Percentiles rank a stretch among this genome's conserved stretches.
Conservation (phyloP, 1,140 invertebrate species). For the Calycopis cecrops region DNA sequence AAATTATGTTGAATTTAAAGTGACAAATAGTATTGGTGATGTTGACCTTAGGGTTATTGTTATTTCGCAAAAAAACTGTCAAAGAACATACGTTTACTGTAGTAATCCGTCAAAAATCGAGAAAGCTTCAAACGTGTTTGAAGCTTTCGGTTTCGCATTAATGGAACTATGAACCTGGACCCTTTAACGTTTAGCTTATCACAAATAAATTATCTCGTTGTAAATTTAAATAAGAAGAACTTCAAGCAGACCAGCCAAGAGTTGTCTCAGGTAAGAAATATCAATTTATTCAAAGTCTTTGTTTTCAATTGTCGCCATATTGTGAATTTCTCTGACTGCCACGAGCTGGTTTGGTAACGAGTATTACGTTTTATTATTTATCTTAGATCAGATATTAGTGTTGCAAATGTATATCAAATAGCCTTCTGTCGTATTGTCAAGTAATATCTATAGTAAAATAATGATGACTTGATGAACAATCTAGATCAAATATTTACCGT, state of each 20-base stretch:
- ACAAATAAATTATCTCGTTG: constrained; percentile 97
- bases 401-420: constrained; percentile 16
- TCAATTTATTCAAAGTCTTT: constrained; percentile 45
- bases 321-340: constrained; percentile 44
- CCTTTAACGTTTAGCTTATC: constrained; percentile 97
- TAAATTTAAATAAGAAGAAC: constrained; percentile 96
- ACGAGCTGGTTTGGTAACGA: constrained; percentile 43
- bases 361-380: constrained; percentile 22
- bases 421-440: constrained; percentile 1
- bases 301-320: constrained; percentile 69
- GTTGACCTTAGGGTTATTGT: constrained; percentile 63
- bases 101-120: constrained; percentile 63
- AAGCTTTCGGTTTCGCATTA: constrained; percentile 78
- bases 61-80: constrained; percentile 63
- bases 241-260: constrained; percentile 91
- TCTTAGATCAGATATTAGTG: constrained; percentile 8
- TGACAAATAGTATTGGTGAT: constrained; percentile 68
- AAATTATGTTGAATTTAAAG: constrained; percentile 62
- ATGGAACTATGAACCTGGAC: constrained; percentile 99
- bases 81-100: constrained; percentile 56
- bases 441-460: neutral
- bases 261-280: constrained; percentile 71
- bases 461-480: no score
- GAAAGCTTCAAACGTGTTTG: constrained; percentile 89
- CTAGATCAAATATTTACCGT: no score